Conservation (phyloP, 2,888 invertebrate species). For the Luperina testacea region DNA sequence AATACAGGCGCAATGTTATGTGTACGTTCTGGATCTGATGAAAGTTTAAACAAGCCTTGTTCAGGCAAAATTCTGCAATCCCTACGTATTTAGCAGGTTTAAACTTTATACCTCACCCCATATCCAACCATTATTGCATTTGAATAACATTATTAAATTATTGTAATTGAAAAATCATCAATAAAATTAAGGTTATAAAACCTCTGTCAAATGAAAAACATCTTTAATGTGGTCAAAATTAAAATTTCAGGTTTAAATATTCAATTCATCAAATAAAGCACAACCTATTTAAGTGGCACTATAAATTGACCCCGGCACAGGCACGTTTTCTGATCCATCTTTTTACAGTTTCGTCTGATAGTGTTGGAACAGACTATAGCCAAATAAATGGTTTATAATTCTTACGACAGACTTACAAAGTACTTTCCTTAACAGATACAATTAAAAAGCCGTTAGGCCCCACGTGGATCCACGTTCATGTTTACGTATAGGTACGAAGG, state of each 20-base stretch:
- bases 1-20: neutral
- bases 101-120: neutral
- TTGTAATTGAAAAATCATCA: no score
- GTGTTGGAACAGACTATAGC: no score
- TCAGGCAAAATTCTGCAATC: neutral
- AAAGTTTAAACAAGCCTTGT: neutral
- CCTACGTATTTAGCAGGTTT: neutral
- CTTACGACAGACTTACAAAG: no score
- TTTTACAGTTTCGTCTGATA: neutral
- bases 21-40: neutral
- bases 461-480: no score
- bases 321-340: neutral
- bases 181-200: no score
- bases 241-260: no score
- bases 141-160: neutral
- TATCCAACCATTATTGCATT: neutral
- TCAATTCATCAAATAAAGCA: neutral
- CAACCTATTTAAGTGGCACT: neutral
- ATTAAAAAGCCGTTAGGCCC: no score
- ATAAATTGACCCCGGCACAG: neutral
- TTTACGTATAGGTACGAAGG: no score
- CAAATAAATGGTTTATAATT: neutral
- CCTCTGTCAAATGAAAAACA: neutral
- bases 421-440: neutral
- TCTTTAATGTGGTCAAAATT: neutral